Conservation (phyloP, 2,113 vertebrate species). For the Chrysemys picta region DNA sequence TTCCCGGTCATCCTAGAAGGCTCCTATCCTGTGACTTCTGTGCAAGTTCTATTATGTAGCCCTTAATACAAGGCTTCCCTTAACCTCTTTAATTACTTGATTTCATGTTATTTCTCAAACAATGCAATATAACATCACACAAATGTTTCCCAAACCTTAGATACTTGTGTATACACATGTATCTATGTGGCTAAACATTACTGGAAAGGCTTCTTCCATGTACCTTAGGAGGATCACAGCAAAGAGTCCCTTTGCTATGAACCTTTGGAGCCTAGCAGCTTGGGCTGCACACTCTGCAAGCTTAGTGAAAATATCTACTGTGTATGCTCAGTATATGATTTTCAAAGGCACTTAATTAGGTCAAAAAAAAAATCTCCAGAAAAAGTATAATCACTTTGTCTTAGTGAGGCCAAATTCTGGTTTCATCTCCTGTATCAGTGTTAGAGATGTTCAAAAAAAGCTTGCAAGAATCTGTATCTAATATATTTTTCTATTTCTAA, state of each 20-base stretch:
- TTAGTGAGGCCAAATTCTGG: not conserved
- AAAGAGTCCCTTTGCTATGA: not conserved
- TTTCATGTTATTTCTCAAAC: not conserved
- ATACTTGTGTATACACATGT: not conserved
- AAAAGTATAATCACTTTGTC: not conserved
- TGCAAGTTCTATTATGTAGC: rapidly evolving
- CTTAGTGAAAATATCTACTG: not conserved
- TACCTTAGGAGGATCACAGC: not conserved
- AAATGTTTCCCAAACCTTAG: not conserved
- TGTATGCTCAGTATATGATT: not conserved
- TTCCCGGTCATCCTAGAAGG: not conserved
- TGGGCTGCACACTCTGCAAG: not conserved
- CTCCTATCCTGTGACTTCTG: rapidly evolving
- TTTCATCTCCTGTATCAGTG: not conserved
- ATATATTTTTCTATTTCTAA: not conserved
- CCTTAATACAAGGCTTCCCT: not conserved
- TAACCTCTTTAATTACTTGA: not conserved
- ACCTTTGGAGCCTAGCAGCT: not conserved
- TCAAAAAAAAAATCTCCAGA: not conserved
- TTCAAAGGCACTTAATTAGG: not conserved
- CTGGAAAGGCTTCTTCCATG: not conserved
- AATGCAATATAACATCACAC: not conserved
- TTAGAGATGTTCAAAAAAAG: not conserved
- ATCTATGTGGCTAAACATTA: not conserved
- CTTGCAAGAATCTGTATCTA: not conserved